A percentile compares a stretch with the other conserved stretches of the same genome.
phyloP scores from a whole-genome alignment of 2,888 invertebrate species.

The Tribolium freemani region DNA sequence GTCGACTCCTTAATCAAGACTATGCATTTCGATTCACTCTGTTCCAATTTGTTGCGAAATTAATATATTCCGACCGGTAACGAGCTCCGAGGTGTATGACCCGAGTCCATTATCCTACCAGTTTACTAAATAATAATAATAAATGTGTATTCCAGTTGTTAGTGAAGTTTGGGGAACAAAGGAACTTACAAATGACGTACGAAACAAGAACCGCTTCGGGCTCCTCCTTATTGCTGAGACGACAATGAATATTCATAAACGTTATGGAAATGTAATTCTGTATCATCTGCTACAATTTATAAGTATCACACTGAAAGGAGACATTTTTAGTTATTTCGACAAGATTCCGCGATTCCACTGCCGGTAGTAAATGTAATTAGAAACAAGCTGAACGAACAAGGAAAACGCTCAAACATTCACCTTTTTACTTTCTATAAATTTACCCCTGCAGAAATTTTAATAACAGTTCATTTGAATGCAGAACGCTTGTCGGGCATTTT shows the following conservation, averaged over 20 bases:
- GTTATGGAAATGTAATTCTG: slow-evolving; percentile 33
- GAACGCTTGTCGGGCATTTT: too few species aligned
- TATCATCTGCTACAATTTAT: slow-evolving; percentile 27
- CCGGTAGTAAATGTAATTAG: background rate
- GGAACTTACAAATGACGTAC: slow-evolving; percentile 49
- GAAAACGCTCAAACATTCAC: too few species aligned
- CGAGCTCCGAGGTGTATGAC: background rate
- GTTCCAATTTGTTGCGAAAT: background rate
- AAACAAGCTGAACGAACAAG: background rate
- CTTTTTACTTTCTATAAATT: too few species aligned
- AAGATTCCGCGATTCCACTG: background rate
- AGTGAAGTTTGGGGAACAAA: slow-evolving; percentile 41
- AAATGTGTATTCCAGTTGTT: slow-evolving; percentile 47
- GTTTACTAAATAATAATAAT: slow-evolving; percentile 47
- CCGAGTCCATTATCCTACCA: background rate
- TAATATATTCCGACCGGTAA: background rate
- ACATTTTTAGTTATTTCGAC: background rate
- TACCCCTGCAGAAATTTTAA: too few species aligned
- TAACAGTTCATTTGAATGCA: too few species aligned
- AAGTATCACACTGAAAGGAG: background rate
- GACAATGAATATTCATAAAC: slow-evolving; percentile 36
- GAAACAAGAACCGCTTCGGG: slow-evolving; percentile 49
- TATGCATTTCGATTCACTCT: slow-evolving; percentile 28
- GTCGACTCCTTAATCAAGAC: slow-evolving; percentile 29
- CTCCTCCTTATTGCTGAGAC: slow-evolving; percentile 21